These are phyloP conservation scores for Lepidotrigona ventralis DNA, from an alignment of 1,140 invertebrate species.

Conservation along the genomic window DNA sequence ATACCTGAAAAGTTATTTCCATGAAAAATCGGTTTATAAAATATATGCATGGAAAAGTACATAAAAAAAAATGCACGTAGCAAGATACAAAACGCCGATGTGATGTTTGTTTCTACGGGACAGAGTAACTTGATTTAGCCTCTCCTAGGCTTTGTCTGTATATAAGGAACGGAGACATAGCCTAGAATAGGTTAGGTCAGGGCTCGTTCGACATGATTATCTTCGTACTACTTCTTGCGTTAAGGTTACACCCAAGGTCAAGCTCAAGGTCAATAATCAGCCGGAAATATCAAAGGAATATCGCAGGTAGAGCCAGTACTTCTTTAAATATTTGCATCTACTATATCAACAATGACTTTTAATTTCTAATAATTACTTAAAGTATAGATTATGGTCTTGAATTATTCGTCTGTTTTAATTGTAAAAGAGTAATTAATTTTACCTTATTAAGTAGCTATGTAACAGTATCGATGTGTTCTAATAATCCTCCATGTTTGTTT, in stretches of 20 bases:
- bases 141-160: slow-evolving; percentile 80
- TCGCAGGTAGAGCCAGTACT: not conserved
- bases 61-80: not conserved
- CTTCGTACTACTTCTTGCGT: slow-evolving; percentile 35
- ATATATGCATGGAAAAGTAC: not conserved
- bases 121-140: slow-evolving; percentile 76
- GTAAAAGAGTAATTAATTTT: not conserved
- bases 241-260: slow-evolving; percentile 59
- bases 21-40: not conserved
- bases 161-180: slow-evolving; percentile 75
- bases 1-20: not conserved
- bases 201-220: slow-evolving; percentile 69
- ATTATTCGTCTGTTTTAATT: too few species aligned
- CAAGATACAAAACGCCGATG: not conserved
- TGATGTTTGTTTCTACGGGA: not conserved
- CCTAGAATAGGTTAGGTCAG: slow-evolving; percentile 80
- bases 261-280: slow-evolving; percentile 57
- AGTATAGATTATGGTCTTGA: not conserved
- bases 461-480: not conserved
- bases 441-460: not conserved
- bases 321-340: too few species aligned
- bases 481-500: not conserved
- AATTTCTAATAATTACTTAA: not conserved
- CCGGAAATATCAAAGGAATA: slow-evolving; percentile 15
- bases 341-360: not conserved